phyloP scores from a whole-genome alignment of 1,140 invertebrate species.

The Palaemon carinicauda region DNA sequence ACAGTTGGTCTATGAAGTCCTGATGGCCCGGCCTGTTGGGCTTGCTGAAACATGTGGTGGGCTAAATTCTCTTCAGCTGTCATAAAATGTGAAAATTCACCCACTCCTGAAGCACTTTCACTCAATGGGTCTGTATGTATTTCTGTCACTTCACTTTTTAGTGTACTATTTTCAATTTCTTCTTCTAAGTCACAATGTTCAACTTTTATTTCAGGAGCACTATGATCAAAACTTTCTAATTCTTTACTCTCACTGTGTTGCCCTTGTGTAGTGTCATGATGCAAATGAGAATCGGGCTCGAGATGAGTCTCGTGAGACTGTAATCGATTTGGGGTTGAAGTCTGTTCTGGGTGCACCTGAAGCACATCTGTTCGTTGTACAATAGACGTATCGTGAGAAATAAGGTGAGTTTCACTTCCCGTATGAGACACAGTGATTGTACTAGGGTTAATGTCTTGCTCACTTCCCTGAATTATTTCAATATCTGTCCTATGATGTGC shows the following conservation, averaged over 20 bases:
- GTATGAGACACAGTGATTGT: not conserved
- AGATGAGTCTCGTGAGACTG: not conserved
- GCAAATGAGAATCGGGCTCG: not conserved
- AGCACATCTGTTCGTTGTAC: not conserved
- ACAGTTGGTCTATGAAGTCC: conserved; percentile 9
- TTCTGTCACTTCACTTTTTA: conserved; percentile 30
- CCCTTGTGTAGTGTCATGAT: not conserved
- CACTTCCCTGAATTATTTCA: not conserved
- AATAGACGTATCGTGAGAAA: not conserved
- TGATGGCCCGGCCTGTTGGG: conserved; percentile 8
- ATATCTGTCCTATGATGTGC: not conserved
- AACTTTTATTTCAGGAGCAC: conserved; percentile 6
- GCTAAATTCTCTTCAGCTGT: conserved; percentile 21
- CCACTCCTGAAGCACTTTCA: not conserved
- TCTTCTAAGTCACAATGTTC: conserved; percentile 23
- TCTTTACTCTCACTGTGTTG: not conserved
- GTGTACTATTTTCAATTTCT: conserved; percentile 12
- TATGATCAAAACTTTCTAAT: not conserved
- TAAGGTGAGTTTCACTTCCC: not conserved
- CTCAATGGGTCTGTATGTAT: not conserved
- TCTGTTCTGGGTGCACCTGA: not conserved
- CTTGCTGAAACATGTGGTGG: conserved; percentile 21
- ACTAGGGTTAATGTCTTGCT: not conserved
- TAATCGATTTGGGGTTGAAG: not conserved
- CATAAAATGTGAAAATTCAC: conserved; percentile 13